Conservation (phyloP, 1,140 invertebrate genomes). For the Dendroctonus ponderosae region DNA sequence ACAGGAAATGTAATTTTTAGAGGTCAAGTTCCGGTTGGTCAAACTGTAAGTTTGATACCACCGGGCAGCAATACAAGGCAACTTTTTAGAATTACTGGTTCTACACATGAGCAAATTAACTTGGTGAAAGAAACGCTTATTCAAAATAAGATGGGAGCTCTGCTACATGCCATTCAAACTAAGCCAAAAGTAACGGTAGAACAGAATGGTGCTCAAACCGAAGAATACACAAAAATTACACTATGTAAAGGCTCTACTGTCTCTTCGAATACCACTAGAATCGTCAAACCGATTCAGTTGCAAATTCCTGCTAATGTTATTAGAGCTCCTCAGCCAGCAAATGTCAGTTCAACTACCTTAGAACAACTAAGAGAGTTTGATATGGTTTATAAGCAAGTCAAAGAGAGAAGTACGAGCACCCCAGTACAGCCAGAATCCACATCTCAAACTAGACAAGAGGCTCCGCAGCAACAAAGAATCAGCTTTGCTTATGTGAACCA, state of each 20-base stretch:
- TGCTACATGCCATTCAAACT: conserved; percentile 51
- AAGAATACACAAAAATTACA: conserved; percentile 33
- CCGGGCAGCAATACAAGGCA: conserved; percentile 44
- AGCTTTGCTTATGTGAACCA: conserved; percentile 56
- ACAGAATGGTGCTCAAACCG: conserved; percentile 44
- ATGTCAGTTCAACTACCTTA: conserved; percentile 58
- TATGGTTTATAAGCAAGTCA: conserved; percentile 76
- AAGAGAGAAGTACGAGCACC: conserved; percentile 61
- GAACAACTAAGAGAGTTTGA: conserved; percentile 80
- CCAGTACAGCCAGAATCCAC: conserved; percentile 38
- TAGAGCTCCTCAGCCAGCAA: conserved; percentile 50
- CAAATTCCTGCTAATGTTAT: conserved; percentile 61
- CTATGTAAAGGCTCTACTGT: conserved; percentile 24
- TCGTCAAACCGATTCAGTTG: conserved; percentile 56
- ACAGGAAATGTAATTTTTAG: conserved; percentile 63
- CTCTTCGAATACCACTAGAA: conserved; percentile 46
- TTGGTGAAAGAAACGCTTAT: conserved; percentile 51
- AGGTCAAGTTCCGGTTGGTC: conserved; percentile 59
- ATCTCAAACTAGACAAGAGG: conserved; percentile 32
- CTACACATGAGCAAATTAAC: conserved; percentile 49
- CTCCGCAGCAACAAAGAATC: conserved; percentile 41
- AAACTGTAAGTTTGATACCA: conserved; percentile 61
- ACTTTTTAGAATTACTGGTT: conserved; percentile 48
- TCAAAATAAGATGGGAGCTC: conserved; percentile 52
- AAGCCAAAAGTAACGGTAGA: conserved; percentile 37